These are phyloP conservation scores for Acheta domesticus DNA, from an alignment of 2,888 invertebrate species.

Conservation along the genomic window DNA sequence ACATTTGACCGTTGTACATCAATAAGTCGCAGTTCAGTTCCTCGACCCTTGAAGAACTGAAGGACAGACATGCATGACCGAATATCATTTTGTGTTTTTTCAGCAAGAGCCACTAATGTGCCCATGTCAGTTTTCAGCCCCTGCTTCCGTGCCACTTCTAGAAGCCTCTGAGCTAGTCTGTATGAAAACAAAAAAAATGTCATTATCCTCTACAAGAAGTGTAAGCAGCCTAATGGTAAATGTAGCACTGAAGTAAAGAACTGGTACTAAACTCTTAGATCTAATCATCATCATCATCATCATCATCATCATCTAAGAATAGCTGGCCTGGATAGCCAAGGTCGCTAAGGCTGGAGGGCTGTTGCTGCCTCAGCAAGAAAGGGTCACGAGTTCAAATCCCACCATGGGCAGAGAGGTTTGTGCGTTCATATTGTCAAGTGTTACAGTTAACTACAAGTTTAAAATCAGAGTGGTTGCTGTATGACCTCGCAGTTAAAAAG, in stretches of 20 bases:
- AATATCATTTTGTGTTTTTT: constrained; percentile 85
- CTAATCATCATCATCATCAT: too few species aligned
- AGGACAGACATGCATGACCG: constrained; percentile 87
- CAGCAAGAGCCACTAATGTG: constrained; percentile 70
- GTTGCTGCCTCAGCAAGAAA: too few species aligned
- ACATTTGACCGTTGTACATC: constrained; percentile 65
- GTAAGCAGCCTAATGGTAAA: background rate
- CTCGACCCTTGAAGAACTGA: constrained; percentile 61
- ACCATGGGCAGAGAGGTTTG: too few species aligned
- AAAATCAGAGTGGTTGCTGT: too few species aligned
- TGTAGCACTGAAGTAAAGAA: background rate
- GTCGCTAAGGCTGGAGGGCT: too few species aligned
- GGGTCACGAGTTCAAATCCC: too few species aligned
- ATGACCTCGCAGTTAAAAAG: too few species aligned
- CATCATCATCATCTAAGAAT: too few species aligned
- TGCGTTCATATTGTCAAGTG: too few species aligned
- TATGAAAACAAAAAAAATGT: constrained; percentile 23
- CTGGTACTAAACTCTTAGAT: too few species aligned
- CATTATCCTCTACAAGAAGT: background rate
- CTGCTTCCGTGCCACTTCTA: constrained; percentile 66
- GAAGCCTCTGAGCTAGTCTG: constrained; percentile 58
- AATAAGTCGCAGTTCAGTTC: constrained; percentile 48
- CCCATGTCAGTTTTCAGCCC: constrained; percentile 65
- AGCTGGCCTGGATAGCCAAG: too few species aligned
- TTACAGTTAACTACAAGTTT: too few species aligned